Conservation (phyloP, 2,888 invertebrate genomes). For the Pomacea canaliculata region DNA sequence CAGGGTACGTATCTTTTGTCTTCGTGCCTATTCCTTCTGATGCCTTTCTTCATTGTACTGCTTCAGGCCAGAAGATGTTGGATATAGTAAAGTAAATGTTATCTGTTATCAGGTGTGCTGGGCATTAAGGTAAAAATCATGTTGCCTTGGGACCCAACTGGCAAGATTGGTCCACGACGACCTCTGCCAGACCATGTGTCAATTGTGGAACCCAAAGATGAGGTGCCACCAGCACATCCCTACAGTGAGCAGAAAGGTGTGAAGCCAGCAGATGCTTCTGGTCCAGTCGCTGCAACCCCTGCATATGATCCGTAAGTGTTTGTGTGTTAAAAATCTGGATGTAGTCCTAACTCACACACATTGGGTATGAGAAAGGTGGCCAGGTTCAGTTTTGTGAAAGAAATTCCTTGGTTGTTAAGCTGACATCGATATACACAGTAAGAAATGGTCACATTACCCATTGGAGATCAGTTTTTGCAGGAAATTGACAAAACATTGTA, state of each 20-base stretch:
- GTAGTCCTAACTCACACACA: too few species aligned
- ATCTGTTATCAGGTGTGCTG: conserved; percentile 73
- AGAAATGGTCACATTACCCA: too few species aligned
- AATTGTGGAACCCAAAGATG: conserved; percentile 97
- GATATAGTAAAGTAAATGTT: too few species aligned
- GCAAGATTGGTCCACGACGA: conserved; percentile 97
- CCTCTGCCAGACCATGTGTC: conserved; percentile 97
- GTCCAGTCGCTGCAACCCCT: conserved; percentile 28
- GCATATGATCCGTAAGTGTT: too few species aligned
- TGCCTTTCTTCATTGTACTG: neutral
- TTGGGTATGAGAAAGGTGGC: too few species aligned
- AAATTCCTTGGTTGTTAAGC: too few species aligned
- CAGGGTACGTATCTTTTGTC: conserved; percentile 78
- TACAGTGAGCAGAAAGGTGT: conserved; percentile 82
- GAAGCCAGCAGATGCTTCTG: conserved; percentile 69
- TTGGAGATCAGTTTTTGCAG: too few species aligned
- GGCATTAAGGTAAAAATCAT: conserved; percentile 95
- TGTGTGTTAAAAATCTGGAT: too few species aligned
- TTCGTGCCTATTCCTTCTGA: neutral
- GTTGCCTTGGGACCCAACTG: conserved; percentile 98
- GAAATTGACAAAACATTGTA: too few species aligned
- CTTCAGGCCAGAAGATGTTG: neutral
- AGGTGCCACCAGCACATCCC: conserved; percentile 80
- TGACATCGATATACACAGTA: too few species aligned
- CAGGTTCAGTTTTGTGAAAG: too few species aligned